A percentile compares a stretch with the other conserved stretches of the same genome.
Evolutionary conservation across 2,113 vertebrate species (phyloP).

Genomic region (Amphiprion percula): DNA sequence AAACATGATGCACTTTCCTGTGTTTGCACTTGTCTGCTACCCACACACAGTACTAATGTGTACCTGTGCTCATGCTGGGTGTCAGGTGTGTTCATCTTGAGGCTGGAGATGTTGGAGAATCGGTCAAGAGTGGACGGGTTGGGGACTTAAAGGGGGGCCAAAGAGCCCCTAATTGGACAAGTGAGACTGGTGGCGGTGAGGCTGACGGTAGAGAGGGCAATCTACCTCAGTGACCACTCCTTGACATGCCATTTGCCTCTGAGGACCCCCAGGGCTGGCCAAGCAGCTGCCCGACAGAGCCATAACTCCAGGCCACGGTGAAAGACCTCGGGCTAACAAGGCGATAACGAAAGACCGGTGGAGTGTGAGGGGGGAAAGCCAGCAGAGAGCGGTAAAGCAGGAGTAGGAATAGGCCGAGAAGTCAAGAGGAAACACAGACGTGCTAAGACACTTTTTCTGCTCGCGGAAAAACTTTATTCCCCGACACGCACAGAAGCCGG

Average conservation of each 20-base stretch:
- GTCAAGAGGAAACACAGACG: conserved; percentile 65
- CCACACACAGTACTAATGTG: conserved; percentile 36
- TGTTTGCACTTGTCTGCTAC: conserved; percentile 40
- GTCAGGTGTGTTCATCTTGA: conserved; percentile 67
- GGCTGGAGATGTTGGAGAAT: conserved; percentile 60
- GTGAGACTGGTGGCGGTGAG: conserved; percentile 66
- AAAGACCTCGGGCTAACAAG: conserved; percentile 78
- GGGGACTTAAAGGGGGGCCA: conserved; percentile 73
- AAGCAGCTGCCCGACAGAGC: conserved; percentile 77
- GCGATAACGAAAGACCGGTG: conserved; percentile 63
- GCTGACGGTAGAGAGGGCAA: conserved; percentile 59
- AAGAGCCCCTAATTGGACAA: conserved; percentile 83
- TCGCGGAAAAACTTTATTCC: conserved; percentile 67
- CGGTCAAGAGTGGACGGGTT: conserved; percentile 49
- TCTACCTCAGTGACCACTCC: conserved; percentile 80
- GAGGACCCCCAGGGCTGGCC: conserved; percentile 81
- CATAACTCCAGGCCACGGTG: conserved; percentile 75
- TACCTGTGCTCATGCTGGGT: conserved; percentile 44
- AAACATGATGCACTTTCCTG: conserved; percentile 15
- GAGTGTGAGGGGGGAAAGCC: conserved; percentile 38
- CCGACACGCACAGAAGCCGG: conserved; percentile 41
- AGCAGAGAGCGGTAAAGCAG: conserved; percentile 44
- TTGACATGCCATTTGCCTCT: conserved; percentile 83
- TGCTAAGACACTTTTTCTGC: conserved; percentile 58
- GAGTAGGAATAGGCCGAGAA: conserved; percentile 60